A percentile compares a stretch with the other conserved stretches of the same genome.
Evolutionary conservation across 2,888 invertebrate species (phyloP).

Genomic region (Drosophila kambysellisi): DNA sequence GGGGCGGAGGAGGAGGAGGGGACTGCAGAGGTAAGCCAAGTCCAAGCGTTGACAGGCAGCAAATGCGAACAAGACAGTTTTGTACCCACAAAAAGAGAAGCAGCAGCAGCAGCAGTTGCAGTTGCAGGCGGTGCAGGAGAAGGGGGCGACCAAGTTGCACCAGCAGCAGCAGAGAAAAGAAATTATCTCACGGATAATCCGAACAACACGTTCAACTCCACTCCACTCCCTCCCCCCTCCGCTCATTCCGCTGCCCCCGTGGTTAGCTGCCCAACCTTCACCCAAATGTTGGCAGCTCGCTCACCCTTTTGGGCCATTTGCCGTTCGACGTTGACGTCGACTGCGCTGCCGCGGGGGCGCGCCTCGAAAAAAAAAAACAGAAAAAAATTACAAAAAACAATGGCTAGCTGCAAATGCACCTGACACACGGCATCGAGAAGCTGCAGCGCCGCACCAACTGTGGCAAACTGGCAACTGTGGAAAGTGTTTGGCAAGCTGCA

Average conservation of each 20-base stretch:
- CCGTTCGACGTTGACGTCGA: slow-evolving; percentile 1
- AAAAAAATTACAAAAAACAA: slow-evolving; percentile 47
- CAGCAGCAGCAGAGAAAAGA: slow-evolving; percentile 42
- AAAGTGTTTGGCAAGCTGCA: slow-evolving; percentile 52
- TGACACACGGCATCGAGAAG: slow-evolving; percentile 38
- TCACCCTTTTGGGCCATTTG: slow-evolving; percentile 52
- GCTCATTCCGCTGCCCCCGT: background rate
- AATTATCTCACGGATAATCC: slow-evolving; percentile 81
- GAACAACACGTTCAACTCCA: slow-evolving; percentile 70
- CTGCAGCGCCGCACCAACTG: slow-evolving; percentile 25
- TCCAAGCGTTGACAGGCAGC: slow-evolving; percentile 75
- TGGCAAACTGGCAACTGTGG: slow-evolving; percentile 37
- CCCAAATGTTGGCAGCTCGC: slow-evolving; percentile 51
- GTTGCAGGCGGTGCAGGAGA: background rate
- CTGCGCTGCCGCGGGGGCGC: slow-evolving; percentile 68
- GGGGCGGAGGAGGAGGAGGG: background rate
- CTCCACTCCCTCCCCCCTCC: slow-evolving; percentile 2
- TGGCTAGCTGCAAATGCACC: slow-evolving; percentile 65
- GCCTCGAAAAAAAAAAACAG: slow-evolving; percentile 16
- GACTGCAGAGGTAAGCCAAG: slow-evolving; percentile 24
- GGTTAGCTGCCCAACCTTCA: slow-evolving; percentile 41
- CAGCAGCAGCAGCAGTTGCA: slow-evolving; percentile 8
- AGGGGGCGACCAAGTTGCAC: background rate
- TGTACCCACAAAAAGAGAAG: slow-evolving; percentile 41
- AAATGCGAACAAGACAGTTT: slow-evolving; percentile 78